Conservation (phyloP, 2,797 vertebrate genomes). For the Mycteria americana region DNA sequence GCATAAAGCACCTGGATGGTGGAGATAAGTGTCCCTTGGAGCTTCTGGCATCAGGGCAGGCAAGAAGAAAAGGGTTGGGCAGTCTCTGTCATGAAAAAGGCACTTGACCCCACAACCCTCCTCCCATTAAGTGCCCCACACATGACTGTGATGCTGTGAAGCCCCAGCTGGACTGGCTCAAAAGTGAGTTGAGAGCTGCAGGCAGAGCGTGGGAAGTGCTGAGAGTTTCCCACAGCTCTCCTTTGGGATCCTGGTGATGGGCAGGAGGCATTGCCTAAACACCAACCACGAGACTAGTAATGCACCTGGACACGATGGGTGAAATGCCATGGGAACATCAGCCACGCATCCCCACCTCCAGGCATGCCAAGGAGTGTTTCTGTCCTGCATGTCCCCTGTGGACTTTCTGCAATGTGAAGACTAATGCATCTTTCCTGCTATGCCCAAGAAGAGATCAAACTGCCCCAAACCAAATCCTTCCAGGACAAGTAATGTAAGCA, state of each 20-base stretch:
- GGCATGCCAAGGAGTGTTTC: fast-evolving
- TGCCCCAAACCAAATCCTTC: background rate
- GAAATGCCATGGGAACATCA: background rate
- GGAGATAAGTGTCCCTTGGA: background rate
- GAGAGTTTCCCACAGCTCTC: background rate
- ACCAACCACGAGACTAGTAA: no score
- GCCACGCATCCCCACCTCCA: background rate
- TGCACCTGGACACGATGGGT: background rate
- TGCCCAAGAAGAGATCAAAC: background rate
- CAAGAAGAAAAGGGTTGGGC: background rate
- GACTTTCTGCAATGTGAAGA: background rate
- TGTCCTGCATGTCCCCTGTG: background rate
- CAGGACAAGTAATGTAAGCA: background rate
- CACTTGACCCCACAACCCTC: background rate
- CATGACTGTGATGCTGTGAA: background rate
- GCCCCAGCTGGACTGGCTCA: background rate
- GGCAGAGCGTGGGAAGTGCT: background rate
- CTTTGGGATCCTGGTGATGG: background rate
- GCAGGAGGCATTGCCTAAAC: background rate
- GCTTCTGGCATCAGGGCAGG: background rate
- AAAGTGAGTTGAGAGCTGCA: background rate
- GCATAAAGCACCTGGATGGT: background rate
- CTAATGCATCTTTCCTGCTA: background rate
- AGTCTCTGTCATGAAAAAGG: background rate
- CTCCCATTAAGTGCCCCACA: background rate